phyloP scores from a whole-genome alignment of 2,888 invertebrate genomes.

The Zygogramma bicolorata region DNA sequence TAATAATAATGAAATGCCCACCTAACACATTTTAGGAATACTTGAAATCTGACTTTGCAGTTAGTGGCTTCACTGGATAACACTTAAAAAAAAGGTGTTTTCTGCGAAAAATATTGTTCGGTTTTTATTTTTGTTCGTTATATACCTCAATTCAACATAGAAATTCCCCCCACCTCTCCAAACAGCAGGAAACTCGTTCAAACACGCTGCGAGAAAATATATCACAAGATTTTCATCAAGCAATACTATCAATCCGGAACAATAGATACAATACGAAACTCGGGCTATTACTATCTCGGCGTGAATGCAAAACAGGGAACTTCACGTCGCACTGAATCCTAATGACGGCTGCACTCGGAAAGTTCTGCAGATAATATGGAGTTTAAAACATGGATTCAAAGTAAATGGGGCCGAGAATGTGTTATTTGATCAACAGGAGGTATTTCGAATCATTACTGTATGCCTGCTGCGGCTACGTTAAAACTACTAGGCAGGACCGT shows the following conservation, averaged over 20 bases:
- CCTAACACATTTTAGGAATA: too few relatives aligned
- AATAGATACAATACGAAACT: not conserved
- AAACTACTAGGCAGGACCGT: not conserved
- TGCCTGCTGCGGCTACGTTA: not conserved
- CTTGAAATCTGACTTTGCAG: too few relatives aligned
- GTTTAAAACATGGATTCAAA: constrained; percentile 2
- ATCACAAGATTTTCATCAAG: not conserved
- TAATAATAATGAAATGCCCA: too few relatives aligned
- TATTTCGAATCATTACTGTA: not conserved
- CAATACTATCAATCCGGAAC: not conserved
- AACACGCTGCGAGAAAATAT: too few relatives aligned
- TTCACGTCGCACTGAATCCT: not conserved
- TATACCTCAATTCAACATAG: too few relatives aligned
- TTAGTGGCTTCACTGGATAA: too few relatives aligned
- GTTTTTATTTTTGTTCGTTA: too few relatives aligned
- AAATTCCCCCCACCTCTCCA: too few relatives aligned
- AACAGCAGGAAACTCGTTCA: too few relatives aligned
- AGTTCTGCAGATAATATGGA: not conserved
- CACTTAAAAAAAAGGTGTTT: too few relatives aligned
- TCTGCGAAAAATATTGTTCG: too few relatives aligned
- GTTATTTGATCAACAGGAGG: not conserved
- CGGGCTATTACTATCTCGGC: not conserved
- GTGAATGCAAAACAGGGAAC: not conserved
- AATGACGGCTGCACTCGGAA: not conserved
- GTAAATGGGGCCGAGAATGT: not conserved